Evolutionary conservation across 1,140 invertebrate species (phyloP), one percentile per base, ranked within the genome.

Genomic region (Streblospio benedicti): DNA sequence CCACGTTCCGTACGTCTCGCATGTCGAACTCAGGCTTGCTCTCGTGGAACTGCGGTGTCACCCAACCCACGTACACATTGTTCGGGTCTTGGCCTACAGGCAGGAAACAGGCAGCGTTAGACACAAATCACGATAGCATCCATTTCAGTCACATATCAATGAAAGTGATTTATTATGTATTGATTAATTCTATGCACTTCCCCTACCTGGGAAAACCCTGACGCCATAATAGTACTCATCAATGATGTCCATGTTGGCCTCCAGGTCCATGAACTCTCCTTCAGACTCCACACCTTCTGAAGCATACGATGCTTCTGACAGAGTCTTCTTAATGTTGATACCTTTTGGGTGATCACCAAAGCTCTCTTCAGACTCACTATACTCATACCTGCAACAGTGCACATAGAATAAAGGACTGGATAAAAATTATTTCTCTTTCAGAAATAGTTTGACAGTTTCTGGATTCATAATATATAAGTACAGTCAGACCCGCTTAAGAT

Each of bases 11-110:
- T 1, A 95, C 89, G 68, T 88, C 87, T 67, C 83, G 86, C 69
- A 90, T 85, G 71, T 93, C 93, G 76, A 97, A 98, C 59, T 89
- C 85, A 63, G 86, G 87, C n/a, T 86, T 89, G 69, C 90, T 87
- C 32, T 89, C 79, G 74, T 83, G 80, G 74, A 96, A 99, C 69
- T 96, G 92, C 0, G 95, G 93, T 0, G 94, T 98, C 12, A 99
- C 93, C 97, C 96, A 99, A n/a, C 97, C 97, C 2, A 99, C 87
- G 76, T 92, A 99, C 25, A 96, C 89, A 70, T 97, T 92, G 0
- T 89, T 87, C 0, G 95, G 94, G 77, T 99, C 96, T 80, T 99
- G 95, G 52, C 93, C n/a, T n/a, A n/a, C n/a, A n/a, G n/a, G n/a
- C n/a, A n/a, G n/a, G n/a, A n/a, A n/a, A n/a, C n/a, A n/a, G n/a